Evolutionary conservation across 2,888 invertebrate species (phyloP).

Genomic region (Nomada fabriciana): DNA sequence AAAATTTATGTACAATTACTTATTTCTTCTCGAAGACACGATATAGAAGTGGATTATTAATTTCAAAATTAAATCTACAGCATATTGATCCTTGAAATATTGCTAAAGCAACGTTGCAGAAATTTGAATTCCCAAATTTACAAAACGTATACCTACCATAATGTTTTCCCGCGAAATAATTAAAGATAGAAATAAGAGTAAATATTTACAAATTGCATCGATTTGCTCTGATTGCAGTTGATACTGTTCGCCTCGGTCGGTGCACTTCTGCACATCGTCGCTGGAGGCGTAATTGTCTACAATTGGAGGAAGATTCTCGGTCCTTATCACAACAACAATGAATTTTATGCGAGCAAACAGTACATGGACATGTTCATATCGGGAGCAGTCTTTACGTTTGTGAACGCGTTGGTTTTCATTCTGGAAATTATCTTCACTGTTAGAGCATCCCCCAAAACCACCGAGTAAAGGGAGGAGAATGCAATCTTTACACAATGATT

Average conservation of each 20-base stretch:
- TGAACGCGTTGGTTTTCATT: conserved; percentile 87
- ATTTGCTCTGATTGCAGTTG: conserved; percentile 81
- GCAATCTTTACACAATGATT: background rate
- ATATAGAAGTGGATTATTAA: too few relatives aligned
- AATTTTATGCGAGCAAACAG: conserved; percentile 87
- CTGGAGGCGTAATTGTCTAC: conserved; percentile 88
- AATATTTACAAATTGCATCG: conserved; percentile 13
- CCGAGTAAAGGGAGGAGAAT: conserved; percentile 23
- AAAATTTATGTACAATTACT: background rate
- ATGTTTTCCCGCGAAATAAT: too few relatives aligned
- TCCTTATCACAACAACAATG: conserved; percentile 82
- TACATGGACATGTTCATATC: conserved; percentile 89
- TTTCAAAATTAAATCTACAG: too few relatives aligned
- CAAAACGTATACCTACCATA: too few relatives aligned
- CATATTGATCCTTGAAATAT: too few relatives aligned
- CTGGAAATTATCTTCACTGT: conserved; percentile 88
- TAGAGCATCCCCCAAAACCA: conserved; percentile 78
- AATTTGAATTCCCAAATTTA: too few relatives aligned
- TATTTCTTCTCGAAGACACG: too few relatives aligned
- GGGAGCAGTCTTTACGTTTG: conserved; percentile 88
- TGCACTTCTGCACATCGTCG: conserved; percentile 87
- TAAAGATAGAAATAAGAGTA: background rate
- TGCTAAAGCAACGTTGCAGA: background rate
- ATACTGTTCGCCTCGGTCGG: conserved; percentile 88
- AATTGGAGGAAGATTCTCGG: conserved; percentile 83